A percentile compares a stretch with the other conserved stretches of the same genome.
These are phyloP conservation scores for Liparis tanakae DNA, from an alignment of 2,797 vertebrate genomes.

Conservation along the genomic window DNA sequence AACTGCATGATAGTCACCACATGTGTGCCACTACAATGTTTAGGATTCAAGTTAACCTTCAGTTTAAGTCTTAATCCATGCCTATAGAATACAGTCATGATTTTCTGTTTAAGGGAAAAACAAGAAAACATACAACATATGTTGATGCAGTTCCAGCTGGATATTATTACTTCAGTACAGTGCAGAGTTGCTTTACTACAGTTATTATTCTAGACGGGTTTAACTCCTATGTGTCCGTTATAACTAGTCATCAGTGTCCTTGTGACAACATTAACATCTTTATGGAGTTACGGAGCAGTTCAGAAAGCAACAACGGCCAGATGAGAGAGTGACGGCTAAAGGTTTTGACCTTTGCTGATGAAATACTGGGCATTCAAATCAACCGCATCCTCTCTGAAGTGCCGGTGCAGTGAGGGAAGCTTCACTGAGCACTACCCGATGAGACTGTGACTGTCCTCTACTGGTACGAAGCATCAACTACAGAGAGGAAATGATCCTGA, in stretches of 20 bases:
- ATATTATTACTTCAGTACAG: background rate
- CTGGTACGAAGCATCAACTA: conserved; percentile 56
- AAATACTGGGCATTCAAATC: background rate
- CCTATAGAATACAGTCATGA: background rate
- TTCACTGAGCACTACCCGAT: background rate
- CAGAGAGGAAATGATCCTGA: conserved; percentile 39
- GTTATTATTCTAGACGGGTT: conserved; percentile 5
- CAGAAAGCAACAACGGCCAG: conserved; percentile 1
- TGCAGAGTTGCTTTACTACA: background rate
- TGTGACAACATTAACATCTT: conserved; percentile 7
- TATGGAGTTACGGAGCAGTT: background rate
- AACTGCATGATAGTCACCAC: background rate
- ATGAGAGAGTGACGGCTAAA: background rate
- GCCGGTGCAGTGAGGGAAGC: background rate
- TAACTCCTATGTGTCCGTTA: conserved; percentile 8
- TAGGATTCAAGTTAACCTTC: background rate
- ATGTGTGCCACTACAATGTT: background rate
- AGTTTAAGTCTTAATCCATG: background rate
- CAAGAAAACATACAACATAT: background rate
- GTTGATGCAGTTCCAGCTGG: background rate
- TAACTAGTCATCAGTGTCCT: conserved; percentile 17
- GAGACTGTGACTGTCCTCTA: conserved; percentile 62
- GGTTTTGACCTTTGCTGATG: background rate
- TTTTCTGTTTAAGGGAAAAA: background rate
- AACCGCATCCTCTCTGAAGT: conserved; percentile 1